Conservation (phyloP, 2,113 vertebrate genomes). For the Gila orcuttii region DNA sequence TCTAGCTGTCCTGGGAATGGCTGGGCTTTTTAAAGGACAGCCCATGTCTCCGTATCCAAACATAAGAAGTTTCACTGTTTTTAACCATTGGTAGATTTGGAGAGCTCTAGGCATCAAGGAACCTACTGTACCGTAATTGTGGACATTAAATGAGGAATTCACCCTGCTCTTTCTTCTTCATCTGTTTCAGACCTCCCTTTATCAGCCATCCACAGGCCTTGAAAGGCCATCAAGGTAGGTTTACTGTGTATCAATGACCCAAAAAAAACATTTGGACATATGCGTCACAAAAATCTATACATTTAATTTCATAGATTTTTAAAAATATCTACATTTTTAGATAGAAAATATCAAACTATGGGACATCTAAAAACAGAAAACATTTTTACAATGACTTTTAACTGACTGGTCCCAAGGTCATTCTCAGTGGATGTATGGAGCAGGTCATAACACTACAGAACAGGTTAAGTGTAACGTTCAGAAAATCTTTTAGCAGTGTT, state of each 20-base stretch:
- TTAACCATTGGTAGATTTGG: neutral
- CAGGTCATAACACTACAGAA: neutral
- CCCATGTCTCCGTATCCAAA: neutral
- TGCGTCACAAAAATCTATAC: neutral
- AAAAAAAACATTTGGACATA: no score
- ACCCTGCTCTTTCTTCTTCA: constrained; percentile 32
- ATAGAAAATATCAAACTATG: neutral
- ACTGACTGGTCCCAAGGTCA: neutral
- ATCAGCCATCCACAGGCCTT: constrained; percentile 48
- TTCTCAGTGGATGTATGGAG: neutral
- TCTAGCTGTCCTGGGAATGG: neutral
- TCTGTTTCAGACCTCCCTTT: constrained; percentile 58
- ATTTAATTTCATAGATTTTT: neutral
- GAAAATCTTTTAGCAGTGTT: neutral
- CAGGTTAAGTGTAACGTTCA: neutral
- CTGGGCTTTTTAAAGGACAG: neutral
- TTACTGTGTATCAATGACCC: neutral
- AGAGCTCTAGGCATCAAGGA: neutral
- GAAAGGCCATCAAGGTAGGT: constrained; percentile 60
- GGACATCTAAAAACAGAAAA: neutral
- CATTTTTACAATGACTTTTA: neutral
- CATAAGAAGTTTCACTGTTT: neutral
- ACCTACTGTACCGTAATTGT: neutral
- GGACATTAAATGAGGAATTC: constrained; percentile 18
- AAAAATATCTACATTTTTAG: neutral